A percentile compares a stretch with the other conserved stretches of the same genome.
phyloP scores from a whole-genome alignment of 2,888 invertebrate species.

The Nemurella pictetii region DNA sequence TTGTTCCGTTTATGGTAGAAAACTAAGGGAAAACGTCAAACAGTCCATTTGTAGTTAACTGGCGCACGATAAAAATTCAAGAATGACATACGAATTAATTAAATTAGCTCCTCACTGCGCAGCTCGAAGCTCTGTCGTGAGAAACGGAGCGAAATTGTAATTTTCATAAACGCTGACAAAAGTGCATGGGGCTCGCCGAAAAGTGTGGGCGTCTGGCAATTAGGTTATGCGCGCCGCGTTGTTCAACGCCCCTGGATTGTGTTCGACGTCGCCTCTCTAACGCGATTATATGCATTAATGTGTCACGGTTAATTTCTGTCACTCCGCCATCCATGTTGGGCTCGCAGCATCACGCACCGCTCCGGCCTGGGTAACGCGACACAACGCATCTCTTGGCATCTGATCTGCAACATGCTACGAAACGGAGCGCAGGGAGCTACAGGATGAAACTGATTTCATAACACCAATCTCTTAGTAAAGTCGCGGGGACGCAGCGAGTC shows the following conservation, averaged over 20 bases:
- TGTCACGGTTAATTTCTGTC: conserved; percentile 50
- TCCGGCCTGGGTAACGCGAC: conserved; percentile 43
- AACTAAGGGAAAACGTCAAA: background rate
- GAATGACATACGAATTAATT: background rate
- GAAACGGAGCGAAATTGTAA: background rate
- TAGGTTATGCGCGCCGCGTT: conserved; percentile 41
- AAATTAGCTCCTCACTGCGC: background rate
- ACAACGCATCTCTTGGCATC: conserved; percentile 42
- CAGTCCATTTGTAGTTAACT: background rate
- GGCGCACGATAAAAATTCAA: too few relatives aligned
- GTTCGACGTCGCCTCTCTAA: conserved; percentile 44
- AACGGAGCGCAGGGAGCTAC: background rate
- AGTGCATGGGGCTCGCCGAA: background rate
- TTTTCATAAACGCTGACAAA: background rate
- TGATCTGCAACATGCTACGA: background rate
- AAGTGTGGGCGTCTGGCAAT: conserved; percentile 35
- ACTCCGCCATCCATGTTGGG: conserved; percentile 48
- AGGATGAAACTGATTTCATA: background rate
- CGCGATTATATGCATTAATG: conserved; percentile 51
- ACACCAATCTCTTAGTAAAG: background rate
- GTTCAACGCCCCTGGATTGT: conserved; percentile 32
- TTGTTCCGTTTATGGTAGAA: background rate
- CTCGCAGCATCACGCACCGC: conserved; percentile 34
- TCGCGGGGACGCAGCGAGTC: background rate
- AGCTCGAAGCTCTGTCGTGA: background rate